Percentiles rank a stretch among this genome's conserved stretches.
phyloP scores from a whole-genome alignment of 2,797 vertebrate species.

The Acanthurus lineatus region DNA sequence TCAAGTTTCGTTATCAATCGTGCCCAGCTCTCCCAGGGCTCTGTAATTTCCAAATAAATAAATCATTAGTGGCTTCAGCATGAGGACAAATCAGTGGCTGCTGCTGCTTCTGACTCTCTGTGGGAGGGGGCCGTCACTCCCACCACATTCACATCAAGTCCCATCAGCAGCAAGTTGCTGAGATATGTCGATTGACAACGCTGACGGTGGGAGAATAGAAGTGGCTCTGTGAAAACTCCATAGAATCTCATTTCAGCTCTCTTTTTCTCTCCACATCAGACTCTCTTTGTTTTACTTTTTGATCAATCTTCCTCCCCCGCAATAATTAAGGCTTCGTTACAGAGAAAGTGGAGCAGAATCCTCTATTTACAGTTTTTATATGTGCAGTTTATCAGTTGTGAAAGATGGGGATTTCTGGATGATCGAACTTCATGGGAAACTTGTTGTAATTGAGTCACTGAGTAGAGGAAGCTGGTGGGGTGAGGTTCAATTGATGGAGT shows the following conservation, averaged over 20 bases:
- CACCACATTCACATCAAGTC: slow-evolving; percentile 74
- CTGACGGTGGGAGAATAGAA: slow-evolving; percentile 56
- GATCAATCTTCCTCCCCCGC: slow-evolving; percentile 9
- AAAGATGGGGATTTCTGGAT: slow-evolving; percentile 51
- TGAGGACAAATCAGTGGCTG: slow-evolving; percentile 78
- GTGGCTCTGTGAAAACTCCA: slow-evolving; percentile 46
- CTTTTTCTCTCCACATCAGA: slow-evolving; percentile 35
- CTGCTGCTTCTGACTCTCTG: slow-evolving; percentile 57
- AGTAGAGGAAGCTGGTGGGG: background rate
- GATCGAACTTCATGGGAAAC: slow-evolving; percentile 37
- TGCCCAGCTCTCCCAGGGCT: slow-evolving; percentile 73
- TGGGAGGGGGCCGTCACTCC: slow-evolving; percentile 69
- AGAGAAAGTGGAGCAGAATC: slow-evolving; percentile 6
- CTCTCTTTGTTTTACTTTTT: slow-evolving; percentile 23
- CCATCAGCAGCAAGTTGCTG: slow-evolving; percentile 59
- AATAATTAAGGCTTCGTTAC: slow-evolving; percentile 34
- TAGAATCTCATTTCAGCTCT: slow-evolving; percentile 43
- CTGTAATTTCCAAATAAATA: slow-evolving; percentile 84
- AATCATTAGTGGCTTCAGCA: slow-evolving; percentile 77
- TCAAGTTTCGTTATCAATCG: slow-evolving; percentile 74
- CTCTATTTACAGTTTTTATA: slow-evolving; percentile 31
- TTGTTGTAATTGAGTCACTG: slow-evolving; percentile 50
- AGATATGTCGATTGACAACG: slow-evolving; percentile 44
- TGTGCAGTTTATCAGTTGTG: slow-evolving; percentile 51
- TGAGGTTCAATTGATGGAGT: slow-evolving; percentile 15